phyloP scores from a whole-genome alignment of 2,113 vertebrate genomes.

The Podocnemis expansa region DNA sequence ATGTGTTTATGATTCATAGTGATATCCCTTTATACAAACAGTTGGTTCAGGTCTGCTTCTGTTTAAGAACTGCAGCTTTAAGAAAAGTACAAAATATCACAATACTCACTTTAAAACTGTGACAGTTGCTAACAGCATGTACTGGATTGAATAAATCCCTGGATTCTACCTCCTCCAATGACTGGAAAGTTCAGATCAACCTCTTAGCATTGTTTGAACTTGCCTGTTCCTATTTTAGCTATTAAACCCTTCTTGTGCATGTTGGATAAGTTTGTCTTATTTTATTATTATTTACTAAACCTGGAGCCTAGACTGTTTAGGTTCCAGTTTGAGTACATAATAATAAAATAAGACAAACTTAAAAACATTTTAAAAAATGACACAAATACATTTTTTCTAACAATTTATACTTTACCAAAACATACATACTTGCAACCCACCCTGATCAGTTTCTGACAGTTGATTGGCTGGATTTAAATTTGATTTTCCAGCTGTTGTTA shows the following conservation, averaged over 20 bases:
- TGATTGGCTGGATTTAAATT: not conserved
- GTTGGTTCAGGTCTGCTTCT: not conserved
- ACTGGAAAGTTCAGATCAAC: fast-evolving
- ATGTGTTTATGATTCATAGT: not conserved
- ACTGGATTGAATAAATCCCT: not conserved
- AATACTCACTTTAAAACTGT: not conserved
- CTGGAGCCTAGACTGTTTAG: not conserved
- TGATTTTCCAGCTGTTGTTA: not conserved
- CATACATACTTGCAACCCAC: not conserved
- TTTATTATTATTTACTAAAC: too few species aligned
- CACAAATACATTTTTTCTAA: not conserved
- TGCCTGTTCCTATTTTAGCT: not conserved
- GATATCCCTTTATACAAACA: not conserved
- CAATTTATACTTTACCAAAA: not conserved
- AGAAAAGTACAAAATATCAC: not conserved
- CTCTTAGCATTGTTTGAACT: not conserved
- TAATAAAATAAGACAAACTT: not conserved
- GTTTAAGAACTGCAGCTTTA: not conserved
- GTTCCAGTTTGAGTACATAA: not conserved
- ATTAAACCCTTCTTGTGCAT: not conserved
- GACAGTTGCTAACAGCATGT: not conserved
- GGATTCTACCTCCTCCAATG: not conserved
- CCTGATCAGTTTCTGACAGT: not conserved
- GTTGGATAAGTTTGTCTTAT: too few species aligned
- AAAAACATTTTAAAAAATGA: not conserved